phyloP scores from a whole-genome alignment of 2,113 vertebrate species.

The Junco hyemalis region DNA sequence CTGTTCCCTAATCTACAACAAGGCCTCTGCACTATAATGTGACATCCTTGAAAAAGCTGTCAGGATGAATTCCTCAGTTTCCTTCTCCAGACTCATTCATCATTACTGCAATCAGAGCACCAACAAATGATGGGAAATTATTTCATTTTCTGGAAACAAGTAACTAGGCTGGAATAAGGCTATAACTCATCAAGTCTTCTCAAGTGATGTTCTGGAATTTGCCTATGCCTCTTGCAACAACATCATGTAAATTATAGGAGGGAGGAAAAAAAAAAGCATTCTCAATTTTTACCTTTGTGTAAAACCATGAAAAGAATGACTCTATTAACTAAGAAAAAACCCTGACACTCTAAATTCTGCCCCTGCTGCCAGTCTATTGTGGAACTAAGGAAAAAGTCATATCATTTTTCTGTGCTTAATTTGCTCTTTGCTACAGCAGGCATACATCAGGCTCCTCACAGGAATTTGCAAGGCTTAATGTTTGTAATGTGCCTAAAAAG shows the following conservation, averaged over 20 bases:
- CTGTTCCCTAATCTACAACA: constrained; percentile 14
- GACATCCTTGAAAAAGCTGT: constrained; percentile 67
- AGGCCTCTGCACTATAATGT: constrained; percentile 63
- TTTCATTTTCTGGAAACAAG: constrained; percentile 72
- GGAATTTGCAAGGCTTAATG: constrained; percentile 11
- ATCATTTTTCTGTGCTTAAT: background rate
- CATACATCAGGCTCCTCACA: constrained; percentile 1
- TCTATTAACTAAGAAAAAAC: background rate
- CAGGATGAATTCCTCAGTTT: constrained; percentile 59
- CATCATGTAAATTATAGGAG: background rate
- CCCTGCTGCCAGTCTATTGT: background rate
- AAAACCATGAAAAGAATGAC: background rate
- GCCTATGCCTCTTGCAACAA: background rate
- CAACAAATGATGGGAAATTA: constrained; percentile 68
- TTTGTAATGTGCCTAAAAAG: constrained; percentile 32
- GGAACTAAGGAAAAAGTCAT: background rate
- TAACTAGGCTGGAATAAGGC: constrained; percentile 65
- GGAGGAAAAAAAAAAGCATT: background rate
- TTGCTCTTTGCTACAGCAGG: background rate
- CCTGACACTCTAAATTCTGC: background rate
- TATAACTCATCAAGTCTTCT: constrained; percentile 28
- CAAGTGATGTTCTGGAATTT: constrained; percentile 32
- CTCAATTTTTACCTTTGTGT: background rate
- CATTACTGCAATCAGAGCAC: constrained; percentile 70
- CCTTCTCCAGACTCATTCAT: constrained; percentile 70